Conservation (phyloP, 2,888 invertebrate genomes). For the Nebria salina region DNA sequence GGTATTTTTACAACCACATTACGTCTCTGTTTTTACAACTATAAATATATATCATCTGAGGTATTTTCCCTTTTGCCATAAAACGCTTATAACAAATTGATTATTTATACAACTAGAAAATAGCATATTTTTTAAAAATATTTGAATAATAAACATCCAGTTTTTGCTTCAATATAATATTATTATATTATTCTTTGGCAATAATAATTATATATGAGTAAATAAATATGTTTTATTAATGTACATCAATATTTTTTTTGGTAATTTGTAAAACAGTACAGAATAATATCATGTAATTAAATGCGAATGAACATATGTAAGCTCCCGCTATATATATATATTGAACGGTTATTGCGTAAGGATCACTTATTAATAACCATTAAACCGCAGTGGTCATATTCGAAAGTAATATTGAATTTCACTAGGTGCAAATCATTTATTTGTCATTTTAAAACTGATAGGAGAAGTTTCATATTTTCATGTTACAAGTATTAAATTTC, state of each 20-base stretch:
- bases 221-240: too few relatives aligned
- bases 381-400: neutral
- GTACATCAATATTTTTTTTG: too few relatives aligned
- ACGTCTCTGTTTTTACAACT: neutral
- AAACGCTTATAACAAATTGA: neutral
- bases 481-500: neutral
- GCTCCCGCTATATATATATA: neutral
- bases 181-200: too few relatives aligned
- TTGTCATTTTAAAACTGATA: neutral
- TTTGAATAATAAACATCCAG: too few relatives aligned
- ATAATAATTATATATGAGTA: too few relatives aligned
- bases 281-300: too few relatives aligned
- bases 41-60: neutral
- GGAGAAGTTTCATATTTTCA: neutral
- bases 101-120: too few relatives aligned
- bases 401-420: neutral
- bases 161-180: too few relatives aligned
- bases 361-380: neutral
- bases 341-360: neutral
- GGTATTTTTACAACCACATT: constrained; percentile 22
- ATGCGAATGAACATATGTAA: too few relatives aligned
- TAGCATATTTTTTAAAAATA: too few relatives aligned
- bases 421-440: neutral
- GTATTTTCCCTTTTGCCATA: neutral
- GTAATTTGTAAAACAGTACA: too few relatives aligned